phyloP scores from a whole-genome alignment of 2,797 vertebrate genomes.

The Microctenopoma steveboyesi region DNA sequence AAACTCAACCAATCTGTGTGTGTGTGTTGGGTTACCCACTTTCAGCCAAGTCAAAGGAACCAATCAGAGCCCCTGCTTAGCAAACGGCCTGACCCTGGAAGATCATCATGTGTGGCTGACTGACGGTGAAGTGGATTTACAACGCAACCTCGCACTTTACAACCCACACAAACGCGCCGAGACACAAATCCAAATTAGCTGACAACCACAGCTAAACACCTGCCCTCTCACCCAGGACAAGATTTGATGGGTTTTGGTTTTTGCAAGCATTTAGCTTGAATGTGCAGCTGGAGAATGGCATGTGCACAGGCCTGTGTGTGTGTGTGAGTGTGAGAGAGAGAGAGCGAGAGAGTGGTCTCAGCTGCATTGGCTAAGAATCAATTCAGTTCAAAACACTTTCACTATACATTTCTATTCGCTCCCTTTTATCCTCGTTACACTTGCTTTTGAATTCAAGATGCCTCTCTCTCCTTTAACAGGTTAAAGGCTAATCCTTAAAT shows the following conservation, averaged over 20 bases:
- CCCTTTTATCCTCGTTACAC: conserved; percentile 13
- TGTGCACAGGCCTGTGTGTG: neutral
- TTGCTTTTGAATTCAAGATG: conserved; percentile 20
- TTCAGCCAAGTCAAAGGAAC: conserved; percentile 38
- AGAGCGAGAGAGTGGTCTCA: conserved; percentile 46
- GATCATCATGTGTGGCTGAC: conserved; percentile 33
- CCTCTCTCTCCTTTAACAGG: conserved; percentile 7
- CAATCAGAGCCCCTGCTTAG: conserved; percentile 35
- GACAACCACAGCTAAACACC: conserved; percentile 51
- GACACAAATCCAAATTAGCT: conserved; percentile 52
- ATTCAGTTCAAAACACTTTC: conserved; percentile 56
- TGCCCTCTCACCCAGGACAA: conserved; percentile 58
- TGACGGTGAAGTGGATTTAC: conserved; percentile 46
- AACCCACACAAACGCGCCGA: conserved; percentile 17
- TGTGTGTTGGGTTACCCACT: conserved; percentile 18
- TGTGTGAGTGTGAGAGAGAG: neutral
- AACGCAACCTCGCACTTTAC: conserved; percentile 13
- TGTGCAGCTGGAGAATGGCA: conserved; percentile 46
- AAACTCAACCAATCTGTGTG: neutral
- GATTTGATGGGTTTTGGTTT: conserved; percentile 66
- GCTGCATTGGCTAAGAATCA: conserved; percentile 59
- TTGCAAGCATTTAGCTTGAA: conserved; percentile 64
- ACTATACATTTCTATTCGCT: conserved; percentile 28
- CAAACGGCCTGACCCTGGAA: conserved; percentile 41
- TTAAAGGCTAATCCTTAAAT: conserved; percentile 33